A percentile compares a stretch with the other conserved stretches of the same genome.
These are phyloP conservation scores for Siniperca knerii DNA, from an alignment of 2,113 vertebrate genomes.

Conservation along the genomic window DNA sequence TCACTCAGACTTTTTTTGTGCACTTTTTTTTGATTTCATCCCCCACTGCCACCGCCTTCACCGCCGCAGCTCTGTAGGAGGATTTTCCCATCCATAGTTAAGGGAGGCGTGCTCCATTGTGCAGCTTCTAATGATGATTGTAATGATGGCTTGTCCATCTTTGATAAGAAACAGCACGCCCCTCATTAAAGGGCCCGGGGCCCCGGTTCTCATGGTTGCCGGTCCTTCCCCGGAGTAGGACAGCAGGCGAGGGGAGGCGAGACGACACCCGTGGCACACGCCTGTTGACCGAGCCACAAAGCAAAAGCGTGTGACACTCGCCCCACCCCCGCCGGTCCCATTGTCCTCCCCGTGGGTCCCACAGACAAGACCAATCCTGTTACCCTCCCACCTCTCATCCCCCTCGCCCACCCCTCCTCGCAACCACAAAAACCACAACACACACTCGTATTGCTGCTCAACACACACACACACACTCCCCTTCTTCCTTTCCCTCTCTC, in stretches of 20 bases:
- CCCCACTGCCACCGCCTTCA: not conserved
- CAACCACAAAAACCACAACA: slow-evolving; percentile 48
- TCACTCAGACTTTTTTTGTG: not conserved
- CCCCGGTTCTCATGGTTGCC: slow-evolving; percentile 75
- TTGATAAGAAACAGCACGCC: slow-evolving; percentile 85
- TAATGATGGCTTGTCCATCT: slow-evolving; percentile 85
- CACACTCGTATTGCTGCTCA: slow-evolving; percentile 42
- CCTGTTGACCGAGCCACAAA: slow-evolving; percentile 87
- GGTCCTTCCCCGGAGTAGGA: slow-evolving; percentile 61
- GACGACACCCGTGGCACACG: slow-evolving; percentile 85
- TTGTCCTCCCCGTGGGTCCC: slow-evolving; percentile 76
- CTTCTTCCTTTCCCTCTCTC: slow-evolving; percentile 49
- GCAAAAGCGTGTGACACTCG: slow-evolving; percentile 82
- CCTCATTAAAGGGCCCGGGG: slow-evolving; percentile 79
- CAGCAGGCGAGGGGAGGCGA: slow-evolving; percentile 82
- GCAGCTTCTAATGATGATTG: slow-evolving; percentile 79
- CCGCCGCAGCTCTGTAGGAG: slow-evolving; percentile 18
- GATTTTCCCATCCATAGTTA: slow-evolving; percentile 66
- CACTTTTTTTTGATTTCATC: slow-evolving; percentile 2
- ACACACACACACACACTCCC: slow-evolving; percentile 26
- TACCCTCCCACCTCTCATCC: slow-evolving; percentile 36
- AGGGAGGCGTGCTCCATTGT: slow-evolving; percentile 72
- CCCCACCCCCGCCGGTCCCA: slow-evolving; percentile 69
- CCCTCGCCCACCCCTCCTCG: not conserved
- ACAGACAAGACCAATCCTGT: slow-evolving; percentile 78